These are phyloP conservation scores for Eolophus roseicapilla DNA, from an alignment of 2,113 vertebrate genomes.

Conservation along the genomic window DNA sequence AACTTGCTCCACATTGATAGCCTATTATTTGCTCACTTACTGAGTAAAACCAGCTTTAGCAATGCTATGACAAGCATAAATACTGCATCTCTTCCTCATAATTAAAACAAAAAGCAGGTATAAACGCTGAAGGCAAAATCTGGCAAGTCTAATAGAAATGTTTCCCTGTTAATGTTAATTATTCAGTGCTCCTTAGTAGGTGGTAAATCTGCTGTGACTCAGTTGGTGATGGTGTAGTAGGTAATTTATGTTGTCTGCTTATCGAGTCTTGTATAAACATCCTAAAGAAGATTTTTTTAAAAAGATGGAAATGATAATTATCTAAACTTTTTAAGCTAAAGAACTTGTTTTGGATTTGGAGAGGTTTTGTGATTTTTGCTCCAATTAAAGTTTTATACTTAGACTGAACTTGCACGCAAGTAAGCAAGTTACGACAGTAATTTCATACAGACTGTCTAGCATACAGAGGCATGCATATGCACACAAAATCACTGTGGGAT, in stretches of 20 bases:
- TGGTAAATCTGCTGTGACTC: not conserved
- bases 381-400: not conserved
- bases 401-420: not conserved
- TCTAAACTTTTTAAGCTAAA: not conserved
- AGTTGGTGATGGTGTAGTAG: not conserved
- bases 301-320: not conserved
- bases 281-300: not conserved
- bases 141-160: not conserved
- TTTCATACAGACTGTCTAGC: not conserved
- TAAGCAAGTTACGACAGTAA: not conserved
- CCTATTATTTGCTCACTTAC: not conserved
- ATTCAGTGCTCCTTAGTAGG: not conserved
- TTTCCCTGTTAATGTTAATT: not conserved
- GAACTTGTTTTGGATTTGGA: not conserved
- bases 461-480: rapidly evolving
- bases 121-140: not conserved
- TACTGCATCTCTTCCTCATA: not conserved
- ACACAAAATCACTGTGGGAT: not conserved
- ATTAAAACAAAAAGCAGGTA: not conserved
- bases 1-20: not conserved
- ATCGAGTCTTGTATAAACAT: not conserved
- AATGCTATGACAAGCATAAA: not conserved
- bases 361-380: not conserved
- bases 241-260: not conserved
- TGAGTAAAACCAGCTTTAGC: not conserved